Evolutionary conservation across 2,113 vertebrate species (phyloP).

Genomic region (Lepisosteus oculatus): DNA sequence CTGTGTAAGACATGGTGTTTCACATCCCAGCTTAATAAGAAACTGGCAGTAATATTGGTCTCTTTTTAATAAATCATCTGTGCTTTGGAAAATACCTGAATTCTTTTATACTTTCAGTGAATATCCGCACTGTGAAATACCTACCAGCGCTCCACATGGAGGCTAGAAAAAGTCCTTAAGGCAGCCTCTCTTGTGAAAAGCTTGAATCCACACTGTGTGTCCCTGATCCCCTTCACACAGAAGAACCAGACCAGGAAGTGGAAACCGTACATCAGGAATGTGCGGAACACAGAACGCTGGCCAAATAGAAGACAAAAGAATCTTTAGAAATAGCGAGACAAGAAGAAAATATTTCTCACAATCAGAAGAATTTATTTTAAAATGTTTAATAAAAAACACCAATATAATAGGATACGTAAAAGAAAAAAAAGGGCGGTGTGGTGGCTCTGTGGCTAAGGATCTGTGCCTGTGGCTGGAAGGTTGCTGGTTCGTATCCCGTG

Average conservation of each 20-base stretch:
- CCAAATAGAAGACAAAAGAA: neutral
- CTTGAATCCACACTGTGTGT: slow-evolving; percentile 97
- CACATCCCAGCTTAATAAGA: no score
- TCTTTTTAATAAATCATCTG: neutral
- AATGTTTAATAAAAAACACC: no score
- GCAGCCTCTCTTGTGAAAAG: slow-evolving; percentile 90
- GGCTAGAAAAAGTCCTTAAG: slow-evolving; percentile 77
- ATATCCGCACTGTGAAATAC: slow-evolving; percentile 12
- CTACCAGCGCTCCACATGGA: slow-evolving; percentile 93
- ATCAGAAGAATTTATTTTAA: no score
- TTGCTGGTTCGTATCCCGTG: no score
- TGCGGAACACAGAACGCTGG: slow-evolving; percentile 90
- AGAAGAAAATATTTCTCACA: no score
- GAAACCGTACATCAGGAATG: slow-evolving; percentile 93
- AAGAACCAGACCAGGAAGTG: slow-evolving; percentile 98
- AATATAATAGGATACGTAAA: neutral
- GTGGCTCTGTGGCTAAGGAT: no score
- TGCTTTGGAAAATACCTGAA: no score
- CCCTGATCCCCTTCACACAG: slow-evolving; percentile 85
- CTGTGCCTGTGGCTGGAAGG: no score
- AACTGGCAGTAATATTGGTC: no score
- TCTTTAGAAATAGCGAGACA: no score
- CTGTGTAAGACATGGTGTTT: no score
- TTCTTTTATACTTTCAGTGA: no score
- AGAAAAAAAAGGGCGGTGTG: neutral